phyloP scores from a whole-genome alignment of 2,888 invertebrate genomes.

The Melanostoma scalare region DNA sequence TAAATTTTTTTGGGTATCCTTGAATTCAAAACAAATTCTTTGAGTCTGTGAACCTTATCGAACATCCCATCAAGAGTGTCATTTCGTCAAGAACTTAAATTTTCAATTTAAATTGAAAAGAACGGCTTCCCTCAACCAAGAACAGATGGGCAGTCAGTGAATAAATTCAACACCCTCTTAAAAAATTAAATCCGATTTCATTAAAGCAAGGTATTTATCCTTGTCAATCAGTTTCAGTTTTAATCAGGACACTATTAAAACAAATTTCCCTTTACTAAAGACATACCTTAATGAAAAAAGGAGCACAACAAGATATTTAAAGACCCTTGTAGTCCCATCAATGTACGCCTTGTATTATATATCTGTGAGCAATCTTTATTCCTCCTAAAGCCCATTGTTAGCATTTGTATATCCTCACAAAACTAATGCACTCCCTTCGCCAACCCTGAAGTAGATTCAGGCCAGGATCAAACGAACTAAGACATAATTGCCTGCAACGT shows the following conservation, averaged over 20 bases:
- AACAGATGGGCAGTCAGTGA: background rate
- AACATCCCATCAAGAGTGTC: constrained; percentile 12
- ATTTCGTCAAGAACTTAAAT: constrained; percentile 26
- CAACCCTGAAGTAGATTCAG: constrained; percentile 31
- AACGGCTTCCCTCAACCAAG: background rate
- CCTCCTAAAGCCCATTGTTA: constrained; percentile 18
- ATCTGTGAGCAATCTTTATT: constrained; percentile 7
- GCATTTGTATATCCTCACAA: constrained; percentile 10
- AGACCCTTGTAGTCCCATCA: constrained; percentile 18
- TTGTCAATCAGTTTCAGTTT: constrained; percentile 39
- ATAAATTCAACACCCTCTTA: constrained; percentile 33
- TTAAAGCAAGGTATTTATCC: constrained; percentile 20
- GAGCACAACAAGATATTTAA: constrained; percentile 10
- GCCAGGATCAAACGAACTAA: constrained; percentile 65
- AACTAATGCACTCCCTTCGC: constrained; percentile 4
- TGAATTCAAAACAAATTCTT: too few relatives aligned
- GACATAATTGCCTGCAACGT: constrained; percentile 54
- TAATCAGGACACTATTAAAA: constrained; percentile 32
- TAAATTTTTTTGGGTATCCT: too few relatives aligned
- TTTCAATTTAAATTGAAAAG: constrained; percentile 6
- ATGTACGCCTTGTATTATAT: constrained; percentile 1
- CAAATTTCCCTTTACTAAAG: constrained; percentile 27
- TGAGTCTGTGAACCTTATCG: constrained; percentile 8
- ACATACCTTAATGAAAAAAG: background rate
- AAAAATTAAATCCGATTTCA: constrained; percentile 39